Percentiles rank a stretch among this genome's conserved stretches.
Evolutionary conservation across 2,888 invertebrate species (phyloP).

Genomic region (Spialia ferax): DNA sequence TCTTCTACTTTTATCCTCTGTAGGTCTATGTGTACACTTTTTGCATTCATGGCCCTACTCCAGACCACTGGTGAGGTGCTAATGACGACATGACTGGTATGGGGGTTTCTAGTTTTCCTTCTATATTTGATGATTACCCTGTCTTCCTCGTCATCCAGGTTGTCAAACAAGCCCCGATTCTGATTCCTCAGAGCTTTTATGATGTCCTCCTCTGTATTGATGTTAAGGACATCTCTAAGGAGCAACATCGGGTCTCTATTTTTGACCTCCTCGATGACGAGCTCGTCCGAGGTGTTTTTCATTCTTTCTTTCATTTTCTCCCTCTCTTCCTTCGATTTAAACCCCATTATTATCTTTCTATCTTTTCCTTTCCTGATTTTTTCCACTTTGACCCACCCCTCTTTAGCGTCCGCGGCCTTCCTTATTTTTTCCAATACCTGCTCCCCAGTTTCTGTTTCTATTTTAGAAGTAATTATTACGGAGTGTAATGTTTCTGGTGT

Average conservation of each 20-base stretch:
- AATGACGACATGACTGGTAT: background rate
- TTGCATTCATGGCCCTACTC: slow-evolving; percentile 5
- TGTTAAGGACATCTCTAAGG: slow-evolving; percentile 15
- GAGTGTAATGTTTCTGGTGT: too few relatives aligned
- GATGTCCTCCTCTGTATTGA: background rate
- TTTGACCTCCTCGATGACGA: slow-evolving; percentile 28
- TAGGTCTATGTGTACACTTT: slow-evolving; percentile 21
- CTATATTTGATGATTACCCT: background rate
- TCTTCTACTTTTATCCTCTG: slow-evolving; percentile 19
- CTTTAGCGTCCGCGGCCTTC: too few relatives aligned
- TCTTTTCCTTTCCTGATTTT: slow-evolving; percentile 28
- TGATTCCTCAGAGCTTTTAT: slow-evolving; percentile 12
- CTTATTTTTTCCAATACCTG: slow-evolving; percentile 16
- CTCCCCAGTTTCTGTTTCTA: slow-evolving; percentile 16
- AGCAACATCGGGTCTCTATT: slow-evolving; percentile 30
- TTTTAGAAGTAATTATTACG: too few relatives aligned
- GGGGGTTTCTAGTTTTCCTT: slow-evolving; percentile 5
- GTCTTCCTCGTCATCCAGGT: background rate
- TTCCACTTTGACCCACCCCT: slow-evolving; percentile 17
- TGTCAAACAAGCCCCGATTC: background rate
- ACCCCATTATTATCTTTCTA: slow-evolving; percentile 31
- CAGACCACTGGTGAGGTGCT: slow-evolving; percentile 25
- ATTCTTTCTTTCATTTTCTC: background rate
- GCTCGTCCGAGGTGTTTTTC: background rate
- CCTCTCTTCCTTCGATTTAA: background rate